Evolutionary conservation across 2,888 invertebrate genomes (phyloP), one percentile per base, ranked within the genome.

Genomic region (Ashinkailepas kermadecensis): DNA sequence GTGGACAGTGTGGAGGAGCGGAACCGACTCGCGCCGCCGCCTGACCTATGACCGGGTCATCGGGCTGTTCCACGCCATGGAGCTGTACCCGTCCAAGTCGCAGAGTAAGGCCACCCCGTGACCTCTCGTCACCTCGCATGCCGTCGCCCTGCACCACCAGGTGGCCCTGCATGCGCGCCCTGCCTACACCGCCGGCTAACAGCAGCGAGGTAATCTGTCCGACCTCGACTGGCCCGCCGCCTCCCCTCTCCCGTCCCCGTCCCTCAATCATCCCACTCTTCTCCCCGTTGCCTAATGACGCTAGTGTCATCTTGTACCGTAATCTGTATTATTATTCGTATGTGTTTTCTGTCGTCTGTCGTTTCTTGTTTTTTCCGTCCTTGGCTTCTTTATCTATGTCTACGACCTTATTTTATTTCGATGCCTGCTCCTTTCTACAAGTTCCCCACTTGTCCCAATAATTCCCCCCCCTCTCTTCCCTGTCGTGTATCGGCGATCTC

Each of bases 61-160:
- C 21, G 39, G 39, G 23, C 70, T 81, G n/a, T 81, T 81, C 81
- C 56, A 58, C 25, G 23, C 70, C 70, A 70, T 70, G 70, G 81
- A 74, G 57, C 81, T 81, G 70, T 81, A 81, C 81, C 81, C 81
- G 18, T 64, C 81, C 81, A 81, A 70, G 81, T 70, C 81, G 67
- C 81, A 81, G 70, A 70, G 81, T 81, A 74, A 81, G 81, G 15
- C 70, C 70, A 13, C 39, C 70, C 39, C 70, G 39, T 70, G 70
- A 70, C 39, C 70, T 67, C 12, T 59, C 39, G 70, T 70, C 21
- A 39, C 70, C 39, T 70, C 70, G 70, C 70, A 70, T 70, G 70
- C 70, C 70, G 39, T 39, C 39, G 39, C 39, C 39, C 39, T 39
- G 39, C 39, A 65, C 70, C 70, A 39, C 70, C 65, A 23, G 70